These are phyloP conservation scores for Blera fallax DNA, from an alignment of 2,888 invertebrate species.

Conservation along the genomic window DNA sequence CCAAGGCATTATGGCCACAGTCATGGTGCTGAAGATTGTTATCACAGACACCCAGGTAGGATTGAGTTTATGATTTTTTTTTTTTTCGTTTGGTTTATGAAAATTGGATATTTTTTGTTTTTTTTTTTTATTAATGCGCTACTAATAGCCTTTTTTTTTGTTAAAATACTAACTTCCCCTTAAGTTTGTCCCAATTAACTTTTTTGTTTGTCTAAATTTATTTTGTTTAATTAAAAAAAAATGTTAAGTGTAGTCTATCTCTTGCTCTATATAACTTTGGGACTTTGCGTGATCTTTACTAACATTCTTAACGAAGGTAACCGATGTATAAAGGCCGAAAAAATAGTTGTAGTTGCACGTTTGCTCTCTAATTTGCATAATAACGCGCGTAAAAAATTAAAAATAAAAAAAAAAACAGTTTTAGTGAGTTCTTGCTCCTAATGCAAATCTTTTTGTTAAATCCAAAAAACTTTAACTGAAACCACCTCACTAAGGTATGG, in stretches of 20 bases:
- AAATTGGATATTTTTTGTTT: slow-evolving; percentile 6
- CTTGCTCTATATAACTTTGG: slow-evolving; percentile 58
- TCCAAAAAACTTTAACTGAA: slow-evolving; percentile 26
- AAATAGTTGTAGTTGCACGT: slow-evolving; percentile 58
- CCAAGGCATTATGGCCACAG: slow-evolving; percentile 80
- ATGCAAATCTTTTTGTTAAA: slow-evolving; percentile 25
- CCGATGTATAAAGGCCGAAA: background rate
- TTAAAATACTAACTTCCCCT: slow-evolving; percentile 32
- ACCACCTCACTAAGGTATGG: slow-evolving; percentile 88
- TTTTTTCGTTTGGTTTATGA: slow-evolving; percentile 48
- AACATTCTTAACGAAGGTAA: slow-evolving; percentile 63
- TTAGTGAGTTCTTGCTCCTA: background rate
- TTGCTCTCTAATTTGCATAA: slow-evolving; percentile 51
- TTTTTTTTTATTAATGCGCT: slow-evolving; percentile 36
- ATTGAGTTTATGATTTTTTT: slow-evolving; percentile 42
- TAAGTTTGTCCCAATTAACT: slow-evolving; percentile 62
- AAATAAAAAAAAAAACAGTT: background rate
- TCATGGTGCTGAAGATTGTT: slow-evolving; percentile 80
- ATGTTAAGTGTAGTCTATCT: slow-evolving; percentile 45
- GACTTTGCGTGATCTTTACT: slow-evolving; percentile 71
- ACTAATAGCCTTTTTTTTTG: slow-evolving; percentile 55
- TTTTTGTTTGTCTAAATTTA: slow-evolving; percentile 33
- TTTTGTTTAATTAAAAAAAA: slow-evolving; percentile 27
- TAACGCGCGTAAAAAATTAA: background rate
- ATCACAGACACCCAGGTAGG: slow-evolving; percentile 82